Evolutionary conservation across 2,797 vertebrate genomes (phyloP).

Genomic region (Argentina silus): DNA sequence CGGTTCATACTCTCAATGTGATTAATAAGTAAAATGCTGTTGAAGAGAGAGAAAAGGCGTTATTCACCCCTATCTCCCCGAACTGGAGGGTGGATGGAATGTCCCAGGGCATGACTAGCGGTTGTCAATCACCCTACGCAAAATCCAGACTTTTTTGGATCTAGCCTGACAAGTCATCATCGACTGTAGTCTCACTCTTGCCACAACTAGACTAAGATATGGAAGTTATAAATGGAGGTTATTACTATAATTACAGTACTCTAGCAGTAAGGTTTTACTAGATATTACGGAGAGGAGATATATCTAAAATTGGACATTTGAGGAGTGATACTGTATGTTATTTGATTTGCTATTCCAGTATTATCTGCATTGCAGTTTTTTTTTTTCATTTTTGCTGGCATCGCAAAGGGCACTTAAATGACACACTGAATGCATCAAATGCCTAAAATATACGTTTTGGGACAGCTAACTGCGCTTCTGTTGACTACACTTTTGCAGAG

Average conservation of each 20-base stretch:
- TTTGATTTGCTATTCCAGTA: conserved; percentile 41
- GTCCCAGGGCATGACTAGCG: conserved; percentile 56
- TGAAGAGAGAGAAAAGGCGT: conserved; percentile 73
- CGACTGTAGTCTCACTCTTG: conserved; percentile 28
- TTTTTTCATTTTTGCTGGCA: neutral
- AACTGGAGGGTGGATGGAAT: conserved; percentile 42
- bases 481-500: neutral
- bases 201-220: conserved; percentile 24
- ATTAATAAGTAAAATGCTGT: conserved; percentile 82
- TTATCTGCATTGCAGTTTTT: neutral
- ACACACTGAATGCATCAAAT: neutral
- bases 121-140: conserved; percentile 67
- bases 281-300: conserved; percentile 1
- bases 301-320: conserved; percentile 25
- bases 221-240: conserved; percentile 4
- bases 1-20: conserved; percentile 81
- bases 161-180: conserved; percentile 58
- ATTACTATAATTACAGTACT: conserved; percentile 24
- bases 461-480: too few species aligned
- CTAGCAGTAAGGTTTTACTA: neutral
- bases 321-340: conserved; percentile 29
- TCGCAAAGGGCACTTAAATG: neutral
- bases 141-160: conserved; percentile 62
- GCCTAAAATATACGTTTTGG: neutral
- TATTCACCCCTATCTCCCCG: conserved; percentile 70